phyloP scores from a whole-genome alignment of 1,140 invertebrate species.

The Scaptomyza montana region DNA sequence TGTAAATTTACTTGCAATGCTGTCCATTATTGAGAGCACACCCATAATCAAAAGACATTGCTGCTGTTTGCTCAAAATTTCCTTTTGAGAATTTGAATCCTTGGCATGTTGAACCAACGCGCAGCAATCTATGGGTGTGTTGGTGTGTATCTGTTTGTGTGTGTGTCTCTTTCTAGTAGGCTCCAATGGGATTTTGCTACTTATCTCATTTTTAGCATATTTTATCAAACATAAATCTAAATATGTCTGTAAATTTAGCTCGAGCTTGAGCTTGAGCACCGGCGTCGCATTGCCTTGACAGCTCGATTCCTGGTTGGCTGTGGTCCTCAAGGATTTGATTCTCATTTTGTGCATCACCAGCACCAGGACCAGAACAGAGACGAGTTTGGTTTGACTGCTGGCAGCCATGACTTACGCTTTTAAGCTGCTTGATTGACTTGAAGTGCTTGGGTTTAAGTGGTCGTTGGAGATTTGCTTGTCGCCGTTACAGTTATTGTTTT shows the following conservation, averaged over 20 bases:
- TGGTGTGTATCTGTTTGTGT: conserved; percentile 33
- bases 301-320: conserved; percentile 9
- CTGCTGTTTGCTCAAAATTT: conserved; percentile 49
- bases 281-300: conserved; percentile 19
- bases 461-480: conserved; percentile 53
- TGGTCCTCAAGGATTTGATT: conserved; percentile 56
- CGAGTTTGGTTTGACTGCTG: conserved; percentile 22
- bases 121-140: too few species aligned
- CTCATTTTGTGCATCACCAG: conserved; percentile 52
- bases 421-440: conserved; percentile 67
- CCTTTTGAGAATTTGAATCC: conserved; percentile 77
- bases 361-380: not conserved
- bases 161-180: conserved; percentile 40
- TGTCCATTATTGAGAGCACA: conserved; percentile 1
- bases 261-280: conserved; percentile 20
- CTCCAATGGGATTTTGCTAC: conserved; percentile 74
- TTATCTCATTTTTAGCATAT: conserved; percentile 81
- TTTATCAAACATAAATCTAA: conserved; percentile 69
- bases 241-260: conserved; percentile 48
- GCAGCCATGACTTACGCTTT: conserved; percentile 40
- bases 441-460: conserved; percentile 63
- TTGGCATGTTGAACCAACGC: conserved; percentile 52
- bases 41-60: conserved; percentile 3
- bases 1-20: conserved; percentile 69
- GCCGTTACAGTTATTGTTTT: not conserved